Evolutionary conservation across 2,113 vertebrate species (phyloP), one percentile per base, ranked within the genome.

Genomic region (Istiophorus platypterus): DNA sequence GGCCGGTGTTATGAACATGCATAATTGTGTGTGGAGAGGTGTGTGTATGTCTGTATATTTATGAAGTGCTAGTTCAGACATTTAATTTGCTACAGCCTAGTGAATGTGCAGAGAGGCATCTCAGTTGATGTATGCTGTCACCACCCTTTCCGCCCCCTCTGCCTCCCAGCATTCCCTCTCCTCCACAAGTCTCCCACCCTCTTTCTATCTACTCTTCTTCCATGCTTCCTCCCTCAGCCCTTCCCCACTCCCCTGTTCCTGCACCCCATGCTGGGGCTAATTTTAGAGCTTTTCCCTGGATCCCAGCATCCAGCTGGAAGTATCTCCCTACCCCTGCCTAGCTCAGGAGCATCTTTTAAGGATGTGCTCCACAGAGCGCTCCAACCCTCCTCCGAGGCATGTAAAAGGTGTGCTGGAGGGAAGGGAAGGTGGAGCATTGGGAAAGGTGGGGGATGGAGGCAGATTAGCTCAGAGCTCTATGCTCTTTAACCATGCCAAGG

Each of bases 21-120:
- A 78, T 89, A 76, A 86, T 89, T 88, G 86, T 88, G 85, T 85
- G 90, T 64, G 65, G 73, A 88, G 73, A 75, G 57, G 84, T 86
- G 82, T 76, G 89, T 85, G 81, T 58, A n/a, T 72, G 86, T 54
- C 58, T 81, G 84, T 87, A 54, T 91, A 82, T 92, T 92, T 89
- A 90, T 90, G 87, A 93, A 89, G 90, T 90, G 89, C 82, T 86
- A 83, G 69, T 91, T 93, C 82, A 90, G 89, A 91, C 86, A 90
- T 92, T 89, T 94, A 90, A 93, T 93, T 92, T 92, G 87, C 87
- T 72, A 91, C 91, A 93, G 93, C 88, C 88, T 84, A 39, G 93
- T 91, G 89, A 89, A 87, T 88, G 91, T 90, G 89, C 90, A 91
- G 57, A 91, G 92, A 88, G 72, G 89, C 81, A 69, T 91, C 88